phyloP scores from a whole-genome alignment of 1,140 invertebrate genomes.

The Centruroides sculpturatus region DNA sequence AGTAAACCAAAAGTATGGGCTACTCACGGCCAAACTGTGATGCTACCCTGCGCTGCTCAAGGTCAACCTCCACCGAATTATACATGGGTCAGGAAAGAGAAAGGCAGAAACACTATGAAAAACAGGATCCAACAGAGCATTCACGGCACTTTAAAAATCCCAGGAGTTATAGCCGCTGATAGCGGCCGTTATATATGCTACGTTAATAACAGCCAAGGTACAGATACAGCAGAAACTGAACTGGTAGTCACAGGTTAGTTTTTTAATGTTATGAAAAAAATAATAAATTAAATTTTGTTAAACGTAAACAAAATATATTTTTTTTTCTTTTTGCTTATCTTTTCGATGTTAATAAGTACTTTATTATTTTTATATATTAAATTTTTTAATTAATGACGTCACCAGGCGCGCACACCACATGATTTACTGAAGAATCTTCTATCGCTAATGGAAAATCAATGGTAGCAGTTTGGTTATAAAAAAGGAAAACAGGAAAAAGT shows the following conservation, averaged over 20 bases:
- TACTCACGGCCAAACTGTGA: slow-evolving; percentile 21
- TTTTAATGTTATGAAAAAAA: not conserved
- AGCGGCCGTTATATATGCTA: slow-evolving; percentile 2
- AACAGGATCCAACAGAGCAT: not conserved
- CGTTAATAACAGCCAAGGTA: slow-evolving; percentile 10
- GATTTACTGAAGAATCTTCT: no score
- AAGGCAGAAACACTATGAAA: not conserved
- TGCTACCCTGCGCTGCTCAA: slow-evolving; percentile 63
- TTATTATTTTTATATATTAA: no score
- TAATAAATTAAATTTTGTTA: no score
- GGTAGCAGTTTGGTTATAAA: no score
- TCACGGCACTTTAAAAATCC: slow-evolving; percentile 1
- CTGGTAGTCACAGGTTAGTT: slow-evolving; percentile 14
- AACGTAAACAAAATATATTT: no score
- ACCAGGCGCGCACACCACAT: no score
- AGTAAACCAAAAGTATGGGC: slow-evolving; percentile 19
- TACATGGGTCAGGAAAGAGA: slow-evolving; percentile 32
- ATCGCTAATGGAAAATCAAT: no score
- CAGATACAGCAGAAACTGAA: slow-evolving; percentile 11
- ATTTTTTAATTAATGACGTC: no score
- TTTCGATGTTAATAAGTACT: no score
- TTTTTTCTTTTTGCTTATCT: no score
- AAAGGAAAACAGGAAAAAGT: no score
- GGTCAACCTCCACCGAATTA: slow-evolving; percentile 50
- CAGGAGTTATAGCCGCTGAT: not conserved